Base-by-base conservation (phyloP, 2,888 invertebrate species). In the Trichopoda pennipes region DNA sequence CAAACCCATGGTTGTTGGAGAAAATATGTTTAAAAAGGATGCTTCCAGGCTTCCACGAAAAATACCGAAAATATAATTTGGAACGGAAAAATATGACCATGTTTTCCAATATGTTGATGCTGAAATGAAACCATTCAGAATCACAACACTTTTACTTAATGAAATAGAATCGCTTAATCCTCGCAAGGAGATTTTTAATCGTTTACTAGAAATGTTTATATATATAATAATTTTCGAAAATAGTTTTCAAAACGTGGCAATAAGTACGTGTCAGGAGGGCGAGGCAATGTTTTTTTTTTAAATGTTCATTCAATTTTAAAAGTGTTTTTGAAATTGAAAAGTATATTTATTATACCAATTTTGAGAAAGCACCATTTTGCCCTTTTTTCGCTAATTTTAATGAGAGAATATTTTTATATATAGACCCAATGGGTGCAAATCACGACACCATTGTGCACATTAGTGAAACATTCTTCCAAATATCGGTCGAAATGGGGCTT, bases 101-200 rank as follows among this genome's bases (percentile, higher is more conserved):
- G 23, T 60, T 42, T 60, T 60, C 21, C 14, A 60, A 44, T 44
- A 60, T 60, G 60, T 60, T 14, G 60, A 60, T 44, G n/a, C n/a
- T n/a, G n/a, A n/a, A n/a, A n/a, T n/a, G n/a, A n/a, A n/a, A n/a
- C 8, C 42, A 21, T 42, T 60, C 21, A 38, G 60, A 60, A 60
- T 16, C 3, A 42, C 60, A 3, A 7, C 42, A 23, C 14, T 60
- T 23, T 16, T 60, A 1, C 42, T 60, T 6, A 60, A 44, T 16
- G 60, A 60, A 44, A 16, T 60, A 4, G 42, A 60, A 19, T 60
- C 60, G 10, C 7, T 60, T 9, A 60, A 60, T 60, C 60, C 42
- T 0, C 7, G 42, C 42, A 60, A 60, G 38, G 21, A 60, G 42
- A 60, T 60, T 60, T 60, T 60, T 21, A 60, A 60, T n/a, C 42